Conservation (phyloP, 92 coral and sea anemone genomes). For the Plumapathes pennacea region DNA sequence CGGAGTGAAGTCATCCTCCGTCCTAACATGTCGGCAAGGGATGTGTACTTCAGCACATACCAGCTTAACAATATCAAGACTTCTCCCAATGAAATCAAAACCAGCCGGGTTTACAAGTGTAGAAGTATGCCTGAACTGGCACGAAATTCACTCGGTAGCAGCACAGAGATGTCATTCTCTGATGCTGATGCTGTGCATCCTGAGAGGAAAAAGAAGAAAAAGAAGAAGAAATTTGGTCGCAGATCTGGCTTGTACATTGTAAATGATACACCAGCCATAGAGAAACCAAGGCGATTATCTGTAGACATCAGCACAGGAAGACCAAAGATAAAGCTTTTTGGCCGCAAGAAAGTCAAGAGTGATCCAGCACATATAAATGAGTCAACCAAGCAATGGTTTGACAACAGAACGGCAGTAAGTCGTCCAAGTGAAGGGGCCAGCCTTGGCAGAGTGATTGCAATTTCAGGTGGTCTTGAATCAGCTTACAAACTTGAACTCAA, state of each 20-base stretch:
- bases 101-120: constrained; percentile 48
- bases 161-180: constrained; percentile 29
- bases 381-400: constrained; percentile 78
- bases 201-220: constrained; percentile 56
- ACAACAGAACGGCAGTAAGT: constrained; percentile 68
- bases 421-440: constrained; percentile 77
- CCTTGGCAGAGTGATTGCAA: constrained; percentile 61
- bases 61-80: constrained; percentile 45
- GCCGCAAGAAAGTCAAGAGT: constrained; percentile 45
- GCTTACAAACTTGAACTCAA: constrained; percentile 90
- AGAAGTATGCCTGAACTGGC: constrained; percentile 84
- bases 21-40: constrained; percentile 71
- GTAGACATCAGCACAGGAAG: constrained; percentile 17
- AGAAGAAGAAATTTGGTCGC: constrained; percentile 73
- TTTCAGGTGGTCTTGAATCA: constrained; percentile 63
- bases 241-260: constrained; percentile 93
- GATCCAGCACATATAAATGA: constrained; percentile 54
- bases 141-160: constrained; percentile 22
- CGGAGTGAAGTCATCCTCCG: constrained; percentile 68
- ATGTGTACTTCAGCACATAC: constrained; percentile 71
- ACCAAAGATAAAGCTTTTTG: constrained; percentile 38
- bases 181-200: constrained; percentile 53
- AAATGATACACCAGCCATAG: constrained; percentile 67
- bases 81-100: constrained; percentile 2
- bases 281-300: constrained; percentile 60